These are phyloP conservation scores for Drosophila koepferae DNA, from an alignment of 2,888 invertebrate species.

Conservation along the genomic window DNA sequence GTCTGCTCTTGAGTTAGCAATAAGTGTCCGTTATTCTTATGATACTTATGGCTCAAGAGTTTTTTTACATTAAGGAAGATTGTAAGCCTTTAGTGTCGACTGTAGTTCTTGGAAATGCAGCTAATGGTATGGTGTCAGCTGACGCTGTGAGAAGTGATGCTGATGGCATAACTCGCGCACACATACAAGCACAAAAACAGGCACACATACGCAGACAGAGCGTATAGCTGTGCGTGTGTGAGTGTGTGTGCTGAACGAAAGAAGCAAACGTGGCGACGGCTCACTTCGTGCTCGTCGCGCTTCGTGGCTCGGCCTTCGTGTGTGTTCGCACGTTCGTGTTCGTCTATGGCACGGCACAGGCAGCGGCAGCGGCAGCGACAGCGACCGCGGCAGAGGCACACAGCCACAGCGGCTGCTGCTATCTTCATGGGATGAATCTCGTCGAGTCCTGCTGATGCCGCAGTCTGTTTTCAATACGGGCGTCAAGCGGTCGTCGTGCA, in stretches of 20 bases:
- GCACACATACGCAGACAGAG: slow-evolving; percentile 14
- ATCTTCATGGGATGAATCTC: slow-evolving; percentile 83
- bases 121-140: too few relatives aligned
- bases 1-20: too few relatives aligned
- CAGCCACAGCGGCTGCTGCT: slow-evolving; percentile 46
- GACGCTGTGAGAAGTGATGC: too few relatives aligned
- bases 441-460: slow-evolving; percentile 70
- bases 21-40: too few relatives aligned
- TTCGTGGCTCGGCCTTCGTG: slow-evolving; percentile 5
- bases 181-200: slow-evolving; percentile 14
- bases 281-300: slow-evolving; percentile 15
- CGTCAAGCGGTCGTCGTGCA: slow-evolving; percentile 84
- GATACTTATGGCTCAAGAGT: too few relatives aligned
- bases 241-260: slow-evolving; percentile 49
- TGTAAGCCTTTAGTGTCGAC: too few relatives aligned
- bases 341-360: slow-evolving; percentile 36
- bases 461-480: slow-evolving; percentile 85
- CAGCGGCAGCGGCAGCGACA: slow-evolving; percentile 24
- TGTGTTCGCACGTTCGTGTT: slow-evolving; percentile 30
- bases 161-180: too few relatives aligned
- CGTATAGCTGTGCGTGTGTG: neutral
- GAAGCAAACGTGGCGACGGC: slow-evolving; percentile 53
- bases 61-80: too few relatives aligned
- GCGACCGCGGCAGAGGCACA: slow-evolving; percentile 33
- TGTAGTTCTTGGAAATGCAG: too few relatives aligned